Percentiles rank a stretch among this genome's conserved stretches.
These are phyloP conservation scores for Micropoecilia bifurca DNA, from an alignment of 2,797 vertebrate species.

Conservation along the genomic window DNA sequence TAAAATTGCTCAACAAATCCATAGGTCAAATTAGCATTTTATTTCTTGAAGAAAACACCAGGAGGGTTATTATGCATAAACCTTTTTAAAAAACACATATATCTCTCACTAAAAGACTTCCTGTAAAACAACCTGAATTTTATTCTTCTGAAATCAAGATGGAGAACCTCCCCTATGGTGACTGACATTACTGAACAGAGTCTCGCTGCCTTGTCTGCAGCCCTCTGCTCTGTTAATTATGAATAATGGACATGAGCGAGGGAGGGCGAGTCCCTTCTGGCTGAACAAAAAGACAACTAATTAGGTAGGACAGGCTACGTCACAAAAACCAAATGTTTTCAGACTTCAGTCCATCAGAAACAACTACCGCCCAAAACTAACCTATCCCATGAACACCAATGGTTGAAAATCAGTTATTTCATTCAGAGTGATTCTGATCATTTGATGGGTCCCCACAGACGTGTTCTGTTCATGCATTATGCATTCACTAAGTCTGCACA, in stretches of 20 bases:
- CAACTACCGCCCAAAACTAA: not conserved
- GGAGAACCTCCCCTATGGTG: slow-evolving; percentile 20
- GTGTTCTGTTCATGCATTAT: slow-evolving; percentile 34
- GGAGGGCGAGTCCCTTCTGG: slow-evolving; percentile 50
- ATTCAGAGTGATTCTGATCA: not conserved
- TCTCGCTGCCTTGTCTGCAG: slow-evolving; percentile 52
- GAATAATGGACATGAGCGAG: slow-evolving; percentile 61
- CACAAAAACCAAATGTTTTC: slow-evolving; percentile 39
- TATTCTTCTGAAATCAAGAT: slow-evolving; percentile 25
- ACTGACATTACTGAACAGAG: slow-evolving; percentile 17
- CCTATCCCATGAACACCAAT: not conserved
- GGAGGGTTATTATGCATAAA: slow-evolving; percentile 14
- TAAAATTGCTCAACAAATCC: slow-evolving; percentile 32
- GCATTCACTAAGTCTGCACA: slow-evolving; percentile 12
- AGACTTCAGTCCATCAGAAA: slow-evolving; percentile 29
- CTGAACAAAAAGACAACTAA: slow-evolving; percentile 67
- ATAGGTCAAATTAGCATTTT: slow-evolving; percentile 39
- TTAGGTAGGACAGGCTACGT: slow-evolving; percentile 51
- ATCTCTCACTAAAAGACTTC: not conserved
- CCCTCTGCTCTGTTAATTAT: slow-evolving; percentile 68
- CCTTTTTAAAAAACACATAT: not conserved
- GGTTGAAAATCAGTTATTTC: slow-evolving; percentile 12
- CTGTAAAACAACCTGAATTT: not conserved
- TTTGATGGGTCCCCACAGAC: slow-evolving; percentile 1
- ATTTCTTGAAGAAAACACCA: slow-evolving; percentile 7